Evolutionary conservation across 2,113 vertebrate species (phyloP).

Genomic region (Tretioscincus oriximinensis): DNA sequence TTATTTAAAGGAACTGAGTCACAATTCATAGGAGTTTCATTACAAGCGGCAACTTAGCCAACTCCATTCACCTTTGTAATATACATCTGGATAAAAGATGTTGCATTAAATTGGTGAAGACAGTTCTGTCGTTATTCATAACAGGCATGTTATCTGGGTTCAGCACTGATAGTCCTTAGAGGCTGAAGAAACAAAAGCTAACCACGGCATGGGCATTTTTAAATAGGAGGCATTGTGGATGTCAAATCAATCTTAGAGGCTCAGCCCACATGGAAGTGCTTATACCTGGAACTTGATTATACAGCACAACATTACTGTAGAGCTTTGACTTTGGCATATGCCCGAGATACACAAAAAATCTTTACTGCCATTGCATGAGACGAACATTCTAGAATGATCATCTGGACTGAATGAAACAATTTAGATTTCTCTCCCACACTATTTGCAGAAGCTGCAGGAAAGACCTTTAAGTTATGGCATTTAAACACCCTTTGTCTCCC

Average conservation of each 20-base stretch:
- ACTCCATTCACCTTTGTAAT: no score
- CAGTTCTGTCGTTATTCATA: neutral
- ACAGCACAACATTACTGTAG: accelerated
- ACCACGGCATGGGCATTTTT: neutral
- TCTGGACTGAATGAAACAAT: neutral
- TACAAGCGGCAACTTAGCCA: no score
- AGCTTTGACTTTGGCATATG: neutral
- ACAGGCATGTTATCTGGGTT: neutral
- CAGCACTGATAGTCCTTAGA: neutral
- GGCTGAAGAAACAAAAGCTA: neutral
- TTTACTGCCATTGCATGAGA: accelerated
- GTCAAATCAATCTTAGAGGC: neutral
- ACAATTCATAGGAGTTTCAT: no score
- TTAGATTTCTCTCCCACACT: neutral
- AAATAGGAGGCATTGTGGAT: neutral
- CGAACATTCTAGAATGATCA: neutral
- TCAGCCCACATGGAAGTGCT: neutral
- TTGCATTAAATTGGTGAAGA: neutral
- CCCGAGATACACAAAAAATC: accelerated
- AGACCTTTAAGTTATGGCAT: slow-evolving; percentile 16
- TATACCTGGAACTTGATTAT: neutral
- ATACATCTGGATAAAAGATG: neutral
- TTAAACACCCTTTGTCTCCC: slow-evolving; percentile 28
- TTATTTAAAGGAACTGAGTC: no score
- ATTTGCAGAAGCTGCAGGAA: neutral